Base-by-base conservation (phyloP, 2,113 vertebrate genomes). In the Gnathonemus longibarbis region DNA sequence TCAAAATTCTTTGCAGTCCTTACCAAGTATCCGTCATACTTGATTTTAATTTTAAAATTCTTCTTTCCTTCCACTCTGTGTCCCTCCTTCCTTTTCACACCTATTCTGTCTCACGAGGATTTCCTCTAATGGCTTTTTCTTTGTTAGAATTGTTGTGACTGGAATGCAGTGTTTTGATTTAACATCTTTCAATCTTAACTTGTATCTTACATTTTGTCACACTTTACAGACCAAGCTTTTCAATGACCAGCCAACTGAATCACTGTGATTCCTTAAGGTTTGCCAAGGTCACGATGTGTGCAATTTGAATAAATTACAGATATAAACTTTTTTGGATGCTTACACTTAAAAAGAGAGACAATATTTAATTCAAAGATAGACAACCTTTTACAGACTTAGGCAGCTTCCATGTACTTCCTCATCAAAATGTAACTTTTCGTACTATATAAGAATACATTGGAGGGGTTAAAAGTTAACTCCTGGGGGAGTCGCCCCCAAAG, bases 1-100 rank as follows among this genome's bases (percentile, higher is more conserved):
- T 77, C 48, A 85, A 56, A 86, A 74, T 35, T 46, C 50, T 89
- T 46, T 80, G 27, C 53, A 50, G 89, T 56, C 56, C 56, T 91
- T 50, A 49, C 88, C 5, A 83, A 24, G 48, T 77, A 89, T 80
- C 31, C 58, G 5, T 83, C 53, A 80, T 35, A 21, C 49, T 74
- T 50, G 35, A 85, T 52, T 48, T 89, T 45, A 90, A 88, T 83
- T 52, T 90, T 24, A 7, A 80, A 66, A 89, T 56, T 48, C 8
- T 31, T 45, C 45, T n/a, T 46, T 21, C 27, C 17, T 39, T 56
- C 13, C 21, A 31, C 21, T 88, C 46, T 88, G 2, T 11, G 17
- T 53, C 10, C 46, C 10, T 90, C 24, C 24, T 70, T 13, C 35
- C 27, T 27, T 56, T 5, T 8, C 45, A 3, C 19, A 39, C 21